A percentile compares a stretch with the other conserved stretches of the same genome.
Conservation (phyloP, 1,140 invertebrate genomes). For the Euura lappo region DNA sequence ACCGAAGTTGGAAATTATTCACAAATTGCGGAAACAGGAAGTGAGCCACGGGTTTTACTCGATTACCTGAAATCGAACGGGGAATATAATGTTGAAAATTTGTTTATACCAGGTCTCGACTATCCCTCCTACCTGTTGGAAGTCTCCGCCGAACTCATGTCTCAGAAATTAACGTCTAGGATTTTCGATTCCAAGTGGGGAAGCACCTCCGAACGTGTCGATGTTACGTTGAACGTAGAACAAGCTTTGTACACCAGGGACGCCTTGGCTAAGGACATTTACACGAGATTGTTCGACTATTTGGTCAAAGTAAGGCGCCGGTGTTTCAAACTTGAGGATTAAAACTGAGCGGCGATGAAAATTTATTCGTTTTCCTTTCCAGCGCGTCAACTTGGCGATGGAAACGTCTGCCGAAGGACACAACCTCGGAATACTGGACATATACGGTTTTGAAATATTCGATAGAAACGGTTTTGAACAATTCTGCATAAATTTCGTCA, state of each 20-base stretch:
- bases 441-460: slow-evolving; percentile 81
- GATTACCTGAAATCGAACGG: too few species aligned
- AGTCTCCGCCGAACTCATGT: slow-evolving; percentile 65
- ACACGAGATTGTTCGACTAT: slow-evolving; percentile 74
- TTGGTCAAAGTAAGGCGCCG: slow-evolving; percentile 66
- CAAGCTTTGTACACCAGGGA: slow-evolving; percentile 73
- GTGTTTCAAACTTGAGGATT: neutral
- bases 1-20: slow-evolving; percentile 72
- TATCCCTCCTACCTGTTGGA: slow-evolving; percentile 72
- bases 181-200: slow-evolving; percentile 81
- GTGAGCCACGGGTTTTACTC: too few species aligned
- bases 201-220: slow-evolving; percentile 70
- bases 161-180: slow-evolving; percentile 69
- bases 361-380: slow-evolving; percentile 32
- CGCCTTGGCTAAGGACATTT: slow-evolving; percentile 75
- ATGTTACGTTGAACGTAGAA: slow-evolving; percentile 71
- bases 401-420: slow-evolving; percentile 59
- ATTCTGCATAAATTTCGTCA: slow-evolving; percentile 96
- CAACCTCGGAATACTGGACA: slow-evolving; percentile 68
- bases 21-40: slow-evolving; percentile 60
- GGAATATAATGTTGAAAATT: slow-evolving; percentile 14
- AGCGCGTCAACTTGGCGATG: slow-evolving; percentile 73
- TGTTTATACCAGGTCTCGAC: slow-evolving; percentile 65
- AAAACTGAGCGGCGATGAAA: neutral
- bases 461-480: slow-evolving; percentile 83